These are phyloP conservation scores for Trididemnum clinides DNA, from an alignment of 23 tunicate species.

Conservation along the genomic window DNA sequence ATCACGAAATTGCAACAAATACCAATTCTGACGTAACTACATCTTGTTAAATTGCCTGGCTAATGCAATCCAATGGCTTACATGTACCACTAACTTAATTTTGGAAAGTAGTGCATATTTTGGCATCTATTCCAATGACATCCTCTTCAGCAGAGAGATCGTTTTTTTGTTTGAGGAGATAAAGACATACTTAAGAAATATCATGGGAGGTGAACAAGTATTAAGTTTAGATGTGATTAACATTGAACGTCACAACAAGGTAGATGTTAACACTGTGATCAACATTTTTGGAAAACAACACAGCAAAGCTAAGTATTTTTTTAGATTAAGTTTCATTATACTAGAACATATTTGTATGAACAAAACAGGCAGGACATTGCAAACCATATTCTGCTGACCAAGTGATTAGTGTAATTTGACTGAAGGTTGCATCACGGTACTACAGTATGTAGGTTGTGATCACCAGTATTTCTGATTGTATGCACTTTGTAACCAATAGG, in stretches of 20 bases:
- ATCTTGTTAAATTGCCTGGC: neutral
- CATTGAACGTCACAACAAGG: neutral
- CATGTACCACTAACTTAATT: neutral
- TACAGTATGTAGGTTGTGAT: too few species aligned
- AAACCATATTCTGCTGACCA: too few species aligned
- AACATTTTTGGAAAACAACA: constrained; percentile 9
- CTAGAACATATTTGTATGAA: too few species aligned
- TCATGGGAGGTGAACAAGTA: neutral
- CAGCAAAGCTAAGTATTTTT: neutral
- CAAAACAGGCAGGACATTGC: too few species aligned
- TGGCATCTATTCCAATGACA: constrained; percentile 14
- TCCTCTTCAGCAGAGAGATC: constrained; percentile 18
- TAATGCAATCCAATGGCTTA: neutral
- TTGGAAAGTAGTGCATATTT: constrained; percentile 18
- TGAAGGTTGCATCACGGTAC: too few species aligned
- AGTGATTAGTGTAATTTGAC: too few species aligned
- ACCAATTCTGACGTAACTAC: neutral
- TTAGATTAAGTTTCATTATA: neutral
- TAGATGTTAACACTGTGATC: neutral
- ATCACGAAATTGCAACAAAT: neutral
- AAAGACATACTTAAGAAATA: constrained; percentile 33
- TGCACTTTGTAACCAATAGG: too few species aligned
- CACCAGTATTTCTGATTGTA: too few species aligned
- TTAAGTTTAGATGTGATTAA: neutral
- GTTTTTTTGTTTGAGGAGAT: constrained; percentile 30